Conservation (phyloP, 2,797 vertebrate species). For the Manis crassicaudata region DNA sequence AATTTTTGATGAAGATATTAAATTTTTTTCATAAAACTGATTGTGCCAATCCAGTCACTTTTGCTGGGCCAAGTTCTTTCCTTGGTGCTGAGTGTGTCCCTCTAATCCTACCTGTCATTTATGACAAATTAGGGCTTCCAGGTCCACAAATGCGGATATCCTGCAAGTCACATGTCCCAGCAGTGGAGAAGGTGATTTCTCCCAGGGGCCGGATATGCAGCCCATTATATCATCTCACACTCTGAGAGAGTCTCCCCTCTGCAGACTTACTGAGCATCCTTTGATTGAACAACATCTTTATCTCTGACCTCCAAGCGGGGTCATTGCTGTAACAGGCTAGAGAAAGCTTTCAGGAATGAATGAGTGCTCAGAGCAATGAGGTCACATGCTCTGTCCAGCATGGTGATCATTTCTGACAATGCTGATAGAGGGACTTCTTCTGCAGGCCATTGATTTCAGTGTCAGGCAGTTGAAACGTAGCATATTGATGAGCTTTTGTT, state of each 20-base stretch:
- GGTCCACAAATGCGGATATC: slow-evolving; percentile 76
- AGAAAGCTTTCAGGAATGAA: slow-evolving; percentile 79
- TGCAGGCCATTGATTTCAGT: slow-evolving; percentile 84
- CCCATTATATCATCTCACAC: slow-evolving; percentile 86
- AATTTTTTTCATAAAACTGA: slow-evolving; percentile 12
- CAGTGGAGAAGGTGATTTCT: slow-evolving; percentile 81
- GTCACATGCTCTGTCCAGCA: slow-evolving; percentile 69
- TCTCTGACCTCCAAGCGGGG: slow-evolving; percentile 82
- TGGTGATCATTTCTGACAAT: slow-evolving; percentile 80
- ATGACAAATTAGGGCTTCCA: slow-evolving; percentile 76
- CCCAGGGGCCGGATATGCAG: slow-evolving; percentile 78
- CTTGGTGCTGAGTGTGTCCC: slow-evolving; percentile 68
- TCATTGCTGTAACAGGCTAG: slow-evolving; percentile 79
- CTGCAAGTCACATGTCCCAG: slow-evolving; percentile 83
- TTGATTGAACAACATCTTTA: slow-evolving; percentile 67
- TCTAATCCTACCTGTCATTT: slow-evolving; percentile 82
- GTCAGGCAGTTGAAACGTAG: slow-evolving; percentile 86
- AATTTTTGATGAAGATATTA: background rate
- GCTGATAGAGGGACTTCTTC: slow-evolving; percentile 74
- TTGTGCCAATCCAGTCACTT: background rate
- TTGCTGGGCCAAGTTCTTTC: slow-evolving; percentile 63
- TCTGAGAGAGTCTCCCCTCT: slow-evolving; percentile 77
- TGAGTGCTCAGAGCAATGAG: slow-evolving; percentile 72
- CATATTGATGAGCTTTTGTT: slow-evolving; percentile 84
- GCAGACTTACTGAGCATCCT: slow-evolving; percentile 58